Base-by-base conservation (phyloP, 2,113 vertebrate species). In the Herpailurus yagouaroundi region DNA sequence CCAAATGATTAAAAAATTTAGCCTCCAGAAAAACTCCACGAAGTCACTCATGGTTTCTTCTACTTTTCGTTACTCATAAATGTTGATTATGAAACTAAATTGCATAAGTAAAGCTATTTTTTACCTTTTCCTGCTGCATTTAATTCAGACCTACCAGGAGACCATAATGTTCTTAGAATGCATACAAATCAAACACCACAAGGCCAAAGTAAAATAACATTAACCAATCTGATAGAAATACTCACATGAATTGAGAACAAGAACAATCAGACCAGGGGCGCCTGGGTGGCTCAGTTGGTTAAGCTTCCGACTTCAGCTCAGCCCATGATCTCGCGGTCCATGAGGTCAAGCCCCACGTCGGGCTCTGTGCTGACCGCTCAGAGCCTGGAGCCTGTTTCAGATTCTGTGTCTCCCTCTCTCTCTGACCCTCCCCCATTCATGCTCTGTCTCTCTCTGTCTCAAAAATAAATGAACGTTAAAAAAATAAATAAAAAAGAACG, bases 11-110 rank as follows among this genome's bases (percentile, higher is more conserved):
- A 63, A 95, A 21, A 36, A 29, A 16, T 68, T 92, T 55, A 63
- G 38, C 84, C 84, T 94, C 19, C 63, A 48, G n/a, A 48, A 33
- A 96, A 94, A 92, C 74, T 57, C 45, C 71, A 85, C 5, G 45
- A 38, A 93, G n/a, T 85, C 50, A 76, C 23, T 91, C 12, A 4
- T 29, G 45, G 25, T 89, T 96, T 96, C 23, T 84, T 87, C 36
- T 16, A 94, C 74, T 82, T 86, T 69, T 48, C 19, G 82, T 83
- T 21, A 90, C 10, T 69, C 25, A 21, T 91, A 91, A 96, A 57
- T 84, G 29, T 87, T 83, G 38, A 66, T 74, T 95, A 82, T 81
- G 38, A 80, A 96, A 95, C 50, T 68, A 97, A 91, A 92, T 45
- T 73, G 15, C 23, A 84, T 87, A 82, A 66, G 8, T 38, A 90